Base-by-base conservation (phyloP, 2,113 vertebrate species). In the Ictalurus punctatus region DNA sequence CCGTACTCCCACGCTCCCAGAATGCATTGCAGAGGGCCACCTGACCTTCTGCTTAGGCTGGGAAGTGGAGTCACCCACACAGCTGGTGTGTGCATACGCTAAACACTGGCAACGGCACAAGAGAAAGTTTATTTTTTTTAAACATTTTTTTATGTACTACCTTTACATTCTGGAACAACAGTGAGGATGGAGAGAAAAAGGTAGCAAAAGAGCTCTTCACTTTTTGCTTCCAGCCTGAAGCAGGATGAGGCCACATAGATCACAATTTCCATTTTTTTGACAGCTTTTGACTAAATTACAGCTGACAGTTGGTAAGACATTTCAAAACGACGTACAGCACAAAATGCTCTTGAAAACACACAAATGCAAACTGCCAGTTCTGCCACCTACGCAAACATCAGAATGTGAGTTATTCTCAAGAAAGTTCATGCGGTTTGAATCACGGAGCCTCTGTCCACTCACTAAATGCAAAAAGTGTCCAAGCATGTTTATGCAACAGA, bases 61-160 rank as follows among this genome's bases (percentile, higher is more conserved):
- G 88, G 88, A 84, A 90, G 91, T 88, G 87, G 78, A 91, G 89
- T 92, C 91, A 92, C 91, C 91, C 91, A 92, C 91, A 92, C 91
- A 92, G 91, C 90, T 91, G 91, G 86, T 73, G 74, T 84, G 83
- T 84, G 73, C 74, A 74, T 91, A 87, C 34, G 86, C 84, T 87
- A 90, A 90, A 88, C 80, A 86, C 89, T 89, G 88, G 88, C 91
- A 88, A 67, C 34, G 88, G 88, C 90, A 85, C 90, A 90, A 89
- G 81, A 90, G 84, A 86, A 91, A 88, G 88, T 88, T 89, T 90
- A 8, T 48, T 85, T 86, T 88, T 85, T 88, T n/a, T n/a, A n/a
- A n/a, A 84, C 86, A 81, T 89, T 88, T 88, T 85, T 88, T 87
- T 90, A 87, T 85, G 84, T 59, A 85, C 90, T 88, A 90, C 90